Base-by-base conservation (phyloP, 2,888 invertebrate genomes). In the Drosophila lacicola region DNA sequence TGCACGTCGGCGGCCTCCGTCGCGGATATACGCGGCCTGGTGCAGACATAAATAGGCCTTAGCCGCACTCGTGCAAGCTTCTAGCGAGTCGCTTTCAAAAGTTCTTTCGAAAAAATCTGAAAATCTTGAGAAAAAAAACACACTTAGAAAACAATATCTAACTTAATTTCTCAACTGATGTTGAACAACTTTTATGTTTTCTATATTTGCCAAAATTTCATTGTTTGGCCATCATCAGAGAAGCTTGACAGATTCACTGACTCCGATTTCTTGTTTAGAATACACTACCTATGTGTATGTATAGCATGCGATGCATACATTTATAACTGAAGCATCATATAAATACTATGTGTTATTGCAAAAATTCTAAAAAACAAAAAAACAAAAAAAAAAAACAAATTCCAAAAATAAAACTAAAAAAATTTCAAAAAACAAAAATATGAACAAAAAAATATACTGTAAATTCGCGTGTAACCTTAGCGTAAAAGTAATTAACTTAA, bases 1-100 rank as follows among this genome's bases (percentile, higher is more conserved):
- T 75, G 65, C 44, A 57, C 64, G 55, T 51, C 78, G 50, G 49
- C 66, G 33, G 41, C 74, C 37, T 47, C 78, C 45, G 74, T 84
- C 34, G 81, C 86, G 25, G 92, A 92, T 67, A 90, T 91, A 70
- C 90, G 92, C 56, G 92, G 92, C 67, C 78, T 92, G 75, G 91
- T 92, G 63, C 92, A 91, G 84, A 92, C 91, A 74, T 92, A 89
- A 90, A 79, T 53, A n/a, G 46, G 62, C 62, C 33, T 13, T 14
- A 41, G 29, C 39, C 56, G 46, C 61, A 46, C 10, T 10, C n/a
- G 45, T 45, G 42, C 50, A 57, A 45, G 39, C 62, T 71, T 71
- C 54, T 49, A 25, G 33, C 45, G 58, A 58, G 54, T 37, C 42
- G 25, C 21, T 34, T 29, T 13, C 39, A 51, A 45, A 44, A 34